Evolutionary conservation across 2,888 invertebrate genomes (phyloP), one percentile per base, ranked within the genome.

Genomic region (Drosophila macrospina): DNA sequence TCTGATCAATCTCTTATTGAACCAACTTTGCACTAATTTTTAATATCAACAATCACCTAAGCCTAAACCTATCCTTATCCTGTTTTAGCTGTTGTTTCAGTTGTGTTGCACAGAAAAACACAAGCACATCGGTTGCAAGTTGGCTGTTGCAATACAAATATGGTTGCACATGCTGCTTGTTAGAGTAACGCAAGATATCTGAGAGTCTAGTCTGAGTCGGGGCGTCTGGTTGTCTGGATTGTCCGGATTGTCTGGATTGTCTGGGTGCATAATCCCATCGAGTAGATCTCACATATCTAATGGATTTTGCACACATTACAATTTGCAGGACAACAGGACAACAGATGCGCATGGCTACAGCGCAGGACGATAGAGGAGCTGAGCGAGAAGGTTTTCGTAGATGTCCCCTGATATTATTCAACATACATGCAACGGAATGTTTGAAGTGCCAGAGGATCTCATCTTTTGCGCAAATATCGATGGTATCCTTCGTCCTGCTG

Each of bases 281-380:
- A 65, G 60, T 36, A 70, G 67, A 86, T 84, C 86, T 77, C 74
- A 86, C 83, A 86, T 84, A 74, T 81, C 83, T 79, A 84, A 84
- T 84, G 86, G 84, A 84, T 84, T 84, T 84, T 51, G 83, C 83
- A 86, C 83, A 84, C 86, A 84, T 84, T 82, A 60, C 64, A 61
- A 64, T 65, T 47, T 32, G 50, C 65, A 70, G 77, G 57, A 73
- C 77, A 75, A 70, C 64, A 54, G 54, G 30, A 59, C 68, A 77
- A 51, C 73, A 70, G 75, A 79, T 74, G 65, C 52, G 30, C 24
- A 34, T 13, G 30, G 16, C n/a, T n/a, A 20, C 13, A 3, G 11
- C 24, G 16, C 10, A 37, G 11, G 5, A 13, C 7, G 24, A 51
- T n/a, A 32, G 45, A 16, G 6, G n/a, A 16, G 36, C 16, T n/a